Conservation (phyloP, 2,888 invertebrate species). For the Lingula anatina region DNA sequence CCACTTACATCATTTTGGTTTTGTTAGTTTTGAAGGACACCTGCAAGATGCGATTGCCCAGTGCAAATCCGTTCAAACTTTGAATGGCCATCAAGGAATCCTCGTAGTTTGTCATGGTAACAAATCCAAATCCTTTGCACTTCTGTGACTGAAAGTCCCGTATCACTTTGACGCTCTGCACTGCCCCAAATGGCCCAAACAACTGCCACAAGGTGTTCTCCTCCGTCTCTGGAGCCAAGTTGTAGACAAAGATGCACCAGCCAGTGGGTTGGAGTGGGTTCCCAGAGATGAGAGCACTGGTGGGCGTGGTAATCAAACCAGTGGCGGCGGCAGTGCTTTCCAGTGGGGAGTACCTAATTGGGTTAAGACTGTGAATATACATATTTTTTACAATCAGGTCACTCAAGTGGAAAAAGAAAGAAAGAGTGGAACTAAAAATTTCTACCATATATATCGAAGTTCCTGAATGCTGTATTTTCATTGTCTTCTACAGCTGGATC, state of each 20-base stretch:
- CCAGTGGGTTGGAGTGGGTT: conserved; percentile 56
- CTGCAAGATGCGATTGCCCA: conserved; percentile 92
- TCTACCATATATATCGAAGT: too few species aligned
- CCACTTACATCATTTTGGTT: too few species aligned
- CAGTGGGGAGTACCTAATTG: conserved; percentile 47
- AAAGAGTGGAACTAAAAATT: too few species aligned
- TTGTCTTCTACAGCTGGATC: too few species aligned
- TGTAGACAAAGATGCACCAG: conserved; percentile 90
- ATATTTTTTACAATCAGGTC: too few species aligned
- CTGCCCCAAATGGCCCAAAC: conserved; percentile 95
- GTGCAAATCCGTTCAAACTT: conserved; percentile 90
- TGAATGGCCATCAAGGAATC: conserved; percentile 95
- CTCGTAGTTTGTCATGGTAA: conserved; percentile 97
- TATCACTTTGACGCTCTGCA: conserved; percentile 94
- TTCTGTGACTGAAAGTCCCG: conserved; percentile 93
- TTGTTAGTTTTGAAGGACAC: conserved; percentile 91
- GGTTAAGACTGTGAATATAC: too few species aligned
- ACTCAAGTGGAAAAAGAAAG: too few species aligned
- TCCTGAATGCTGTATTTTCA: too few species aligned
- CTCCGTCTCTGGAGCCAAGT: conserved; percentile 85
- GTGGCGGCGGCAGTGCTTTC: conserved; percentile 34
- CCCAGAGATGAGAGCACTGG: too few species aligned
- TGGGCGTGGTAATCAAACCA: conserved; percentile 16
- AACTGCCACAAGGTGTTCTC: conserved; percentile 89
- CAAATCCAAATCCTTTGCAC: conserved; percentile 97